Conservation (phyloP, 2,888 invertebrate genomes). For the Hyposoter didymator region DNA sequence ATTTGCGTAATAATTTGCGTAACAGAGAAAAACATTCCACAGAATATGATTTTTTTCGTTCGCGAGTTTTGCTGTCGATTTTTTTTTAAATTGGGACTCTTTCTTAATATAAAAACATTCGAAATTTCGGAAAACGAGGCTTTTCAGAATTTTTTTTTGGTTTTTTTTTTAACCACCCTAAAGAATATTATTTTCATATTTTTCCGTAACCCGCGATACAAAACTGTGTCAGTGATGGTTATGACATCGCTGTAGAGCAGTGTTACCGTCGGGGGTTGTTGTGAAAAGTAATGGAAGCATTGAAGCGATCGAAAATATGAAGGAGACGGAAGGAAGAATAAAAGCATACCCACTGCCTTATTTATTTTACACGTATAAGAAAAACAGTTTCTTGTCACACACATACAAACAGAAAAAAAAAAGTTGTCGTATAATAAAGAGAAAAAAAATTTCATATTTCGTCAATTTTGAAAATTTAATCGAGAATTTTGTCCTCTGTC, state of each 20-base stretch:
- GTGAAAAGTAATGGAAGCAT: conserved; percentile 40
- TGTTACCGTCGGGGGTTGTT: conserved; percentile 28
- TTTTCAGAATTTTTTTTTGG: background rate
- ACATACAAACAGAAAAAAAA: conserved; percentile 16
- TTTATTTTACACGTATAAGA: conserved; percentile 82
- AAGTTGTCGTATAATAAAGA: conserved; percentile 79
- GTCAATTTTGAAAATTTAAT: conserved; percentile 17
- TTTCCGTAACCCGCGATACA: conserved; percentile 10
- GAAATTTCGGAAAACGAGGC: background rate
- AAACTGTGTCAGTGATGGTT: conserved; percentile 15
- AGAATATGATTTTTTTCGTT: background rate
- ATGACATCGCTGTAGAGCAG: conserved; percentile 35
- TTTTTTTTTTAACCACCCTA: background rate
- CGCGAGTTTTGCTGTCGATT: too few relatives aligned
- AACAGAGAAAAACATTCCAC: background rate
- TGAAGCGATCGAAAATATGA: conserved; percentile 47
- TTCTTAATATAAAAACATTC: background rate
- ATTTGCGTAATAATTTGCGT: background rate
- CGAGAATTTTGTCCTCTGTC: background rate
- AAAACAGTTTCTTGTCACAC: conserved; percentile 79
- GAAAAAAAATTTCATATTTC: conserved; percentile 75
- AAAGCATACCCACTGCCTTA: conserved; percentile 82
- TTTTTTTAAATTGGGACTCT: background rate
- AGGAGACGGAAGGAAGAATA: conserved; percentile 64
- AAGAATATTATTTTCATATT: background rate